Conservation (phyloP, 2,888 invertebrate species). For the Falcaria lacertinaria region DNA sequence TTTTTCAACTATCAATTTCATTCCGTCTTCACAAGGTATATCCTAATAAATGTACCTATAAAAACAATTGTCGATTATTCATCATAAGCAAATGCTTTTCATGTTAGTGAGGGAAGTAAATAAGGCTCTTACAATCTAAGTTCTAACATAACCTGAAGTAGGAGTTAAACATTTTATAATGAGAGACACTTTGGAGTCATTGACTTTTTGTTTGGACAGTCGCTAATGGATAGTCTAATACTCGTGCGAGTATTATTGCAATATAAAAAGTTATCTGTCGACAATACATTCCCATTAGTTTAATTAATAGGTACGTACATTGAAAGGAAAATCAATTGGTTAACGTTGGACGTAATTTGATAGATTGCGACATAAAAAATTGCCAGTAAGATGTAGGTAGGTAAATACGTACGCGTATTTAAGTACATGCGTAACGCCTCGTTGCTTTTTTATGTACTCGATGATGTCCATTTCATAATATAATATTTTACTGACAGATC, state of each 20-base stretch:
- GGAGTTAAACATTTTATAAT: no score
- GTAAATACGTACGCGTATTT: background rate
- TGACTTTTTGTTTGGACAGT: constrained; percentile 44
- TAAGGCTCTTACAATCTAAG: no score
- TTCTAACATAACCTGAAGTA: no score
- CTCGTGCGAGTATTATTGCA: constrained; percentile 19
- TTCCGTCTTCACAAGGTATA: no score
- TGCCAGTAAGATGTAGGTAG: constrained; percentile 5
- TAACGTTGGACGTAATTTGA: constrained; percentile 38
- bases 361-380: constrained; percentile 24
- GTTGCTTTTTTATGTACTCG: no score
- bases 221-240: constrained; percentile 39
- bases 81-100: no score
- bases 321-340: constrained; percentile 42
- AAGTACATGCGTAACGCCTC: background rate
- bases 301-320: constrained; percentile 45
- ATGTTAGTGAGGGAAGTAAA: no score
- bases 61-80: no score
- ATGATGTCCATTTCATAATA: no score
- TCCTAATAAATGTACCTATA: no score
- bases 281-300: constrained; percentile 49
- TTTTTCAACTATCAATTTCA: no score
- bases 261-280: constrained; percentile 30
- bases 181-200: constrained; percentile 37
- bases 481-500: no score